These are phyloP conservation scores for Forbesichthys papilliferus DNA, from an alignment of 2,113 vertebrate genomes.

Conservation along the genomic window DNA sequence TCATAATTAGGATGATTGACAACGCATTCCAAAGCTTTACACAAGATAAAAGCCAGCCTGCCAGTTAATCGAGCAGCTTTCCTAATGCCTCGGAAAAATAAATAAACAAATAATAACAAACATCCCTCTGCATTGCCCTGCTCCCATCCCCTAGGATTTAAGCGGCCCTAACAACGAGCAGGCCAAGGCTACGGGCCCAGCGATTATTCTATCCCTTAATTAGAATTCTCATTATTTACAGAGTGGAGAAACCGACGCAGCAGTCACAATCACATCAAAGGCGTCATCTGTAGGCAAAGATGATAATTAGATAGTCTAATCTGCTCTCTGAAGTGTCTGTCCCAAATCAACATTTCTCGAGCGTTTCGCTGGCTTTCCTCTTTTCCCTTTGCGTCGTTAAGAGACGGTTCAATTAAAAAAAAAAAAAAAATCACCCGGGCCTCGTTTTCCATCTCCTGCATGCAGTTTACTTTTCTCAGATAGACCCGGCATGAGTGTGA, in stretches of 20 bases:
- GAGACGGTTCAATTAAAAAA: conserved; percentile 73
- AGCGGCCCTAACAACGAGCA: conserved; percentile 69
- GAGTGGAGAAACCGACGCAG: conserved; percentile 65
- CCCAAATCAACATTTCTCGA: conserved; percentile 73
- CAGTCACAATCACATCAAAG: conserved; percentile 78
- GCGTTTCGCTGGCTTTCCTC: conserved; percentile 69
- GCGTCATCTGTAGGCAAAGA: conserved; percentile 74
- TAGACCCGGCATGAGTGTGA: conserved; percentile 50
- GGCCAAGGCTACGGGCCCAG: conserved; percentile 68
- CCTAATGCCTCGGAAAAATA: conserved; percentile 63
- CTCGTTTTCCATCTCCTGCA: conserved; percentile 64
- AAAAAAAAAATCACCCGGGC: conserved; percentile 54
- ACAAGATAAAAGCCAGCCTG: conserved; percentile 70
- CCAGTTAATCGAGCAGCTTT: conserved; percentile 66
- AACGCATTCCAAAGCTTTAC: conserved; percentile 45
- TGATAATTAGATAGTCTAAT: conserved; percentile 79
- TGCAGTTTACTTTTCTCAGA: conserved; percentile 40
- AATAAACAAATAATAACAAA: conserved; percentile 46
- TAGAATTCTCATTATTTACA: conserved; percentile 80
- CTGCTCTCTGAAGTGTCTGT: conserved; percentile 72
- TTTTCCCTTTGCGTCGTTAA: conserved; percentile 62
- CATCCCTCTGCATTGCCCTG: conserved; percentile 61
- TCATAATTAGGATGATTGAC: conserved; percentile 64
- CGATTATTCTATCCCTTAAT: conserved; percentile 78
- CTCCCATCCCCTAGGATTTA: conserved; percentile 68